A percentile compares a stretch with the other conserved stretches of the same genome.
Evolutionary conservation across 2,113 vertebrate genomes (phyloP).

Genomic region (Rhinoderma darwinii): DNA sequence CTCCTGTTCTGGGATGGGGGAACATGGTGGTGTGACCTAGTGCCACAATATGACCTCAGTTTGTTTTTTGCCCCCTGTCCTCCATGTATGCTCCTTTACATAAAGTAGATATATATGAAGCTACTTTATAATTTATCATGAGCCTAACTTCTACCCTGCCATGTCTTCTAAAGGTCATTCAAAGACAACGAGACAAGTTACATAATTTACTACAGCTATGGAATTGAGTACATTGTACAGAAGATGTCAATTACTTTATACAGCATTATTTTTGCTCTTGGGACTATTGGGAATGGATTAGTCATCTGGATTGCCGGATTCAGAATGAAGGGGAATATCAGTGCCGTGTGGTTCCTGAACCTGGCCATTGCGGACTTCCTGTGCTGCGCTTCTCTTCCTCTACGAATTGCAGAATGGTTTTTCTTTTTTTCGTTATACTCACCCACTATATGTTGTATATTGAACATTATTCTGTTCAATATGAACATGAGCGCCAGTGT

Average conservation of each 20-base stretch:
- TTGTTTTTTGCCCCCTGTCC: no score
- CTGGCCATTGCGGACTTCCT: neutral
- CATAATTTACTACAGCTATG: no score
- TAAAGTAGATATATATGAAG: no score
- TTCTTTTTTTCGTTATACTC: conserved; percentile 62
- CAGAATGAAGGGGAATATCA: conserved; percentile 1
- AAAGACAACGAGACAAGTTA: no score
- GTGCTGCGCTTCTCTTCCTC: conserved; percentile 28
- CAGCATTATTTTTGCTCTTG: neutral
- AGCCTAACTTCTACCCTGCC: no score
- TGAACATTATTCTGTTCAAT: conserved; percentile 65
- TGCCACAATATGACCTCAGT: no score
- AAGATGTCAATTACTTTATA: neutral
- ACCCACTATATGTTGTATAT: conserved; percentile 71
- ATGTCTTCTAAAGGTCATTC: no score
- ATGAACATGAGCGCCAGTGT: conserved; percentile 69
- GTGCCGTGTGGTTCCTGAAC: conserved; percentile 53
- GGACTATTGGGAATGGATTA: neutral
- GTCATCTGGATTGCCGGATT: conserved; percentile 25
- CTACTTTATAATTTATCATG: no score
- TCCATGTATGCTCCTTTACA: no score
- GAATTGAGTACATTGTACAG: neutral
- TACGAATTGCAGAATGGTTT: conserved; percentile 53
- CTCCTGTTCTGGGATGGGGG: no score
- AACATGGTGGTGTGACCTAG: neutral